Evolutionary conservation across 2,113 vertebrate genomes (phyloP).

Genomic region (Cariama cristata): DNA sequence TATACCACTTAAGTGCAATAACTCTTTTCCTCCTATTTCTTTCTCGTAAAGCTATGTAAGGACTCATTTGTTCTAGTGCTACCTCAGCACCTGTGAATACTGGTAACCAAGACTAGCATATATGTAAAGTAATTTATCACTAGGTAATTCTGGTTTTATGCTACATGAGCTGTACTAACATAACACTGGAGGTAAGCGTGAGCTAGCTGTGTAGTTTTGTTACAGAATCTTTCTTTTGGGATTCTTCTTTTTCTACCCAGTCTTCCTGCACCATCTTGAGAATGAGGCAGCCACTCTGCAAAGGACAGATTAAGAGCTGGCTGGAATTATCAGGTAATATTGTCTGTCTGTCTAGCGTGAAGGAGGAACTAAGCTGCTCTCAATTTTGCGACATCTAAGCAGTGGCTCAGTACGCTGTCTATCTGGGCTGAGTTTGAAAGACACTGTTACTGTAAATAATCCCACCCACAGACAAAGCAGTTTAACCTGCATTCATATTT

Average conservation of each 20-base stretch:
- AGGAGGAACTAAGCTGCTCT: not conserved
- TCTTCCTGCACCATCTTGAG: not conserved
- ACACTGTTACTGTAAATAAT: not conserved
- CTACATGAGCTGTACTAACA: accelerated
- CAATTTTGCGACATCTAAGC: not conserved
- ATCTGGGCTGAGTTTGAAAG: not conserved
- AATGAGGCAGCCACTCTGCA: not conserved
- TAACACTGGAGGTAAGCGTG: not conserved
- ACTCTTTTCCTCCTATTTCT: not conserved
- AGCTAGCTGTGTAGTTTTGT: not conserved
- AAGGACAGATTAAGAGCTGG: not conserved
- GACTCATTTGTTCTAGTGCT: accelerated
- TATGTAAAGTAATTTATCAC: not conserved
- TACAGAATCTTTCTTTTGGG: not conserved
- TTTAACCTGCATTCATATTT: not conserved
- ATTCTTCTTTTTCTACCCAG: not conserved
- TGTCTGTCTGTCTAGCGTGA: not conserved
- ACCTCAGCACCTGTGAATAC: not conserved
- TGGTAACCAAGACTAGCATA: not conserved
- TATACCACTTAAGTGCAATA: not conserved
- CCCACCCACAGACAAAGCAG: not conserved
- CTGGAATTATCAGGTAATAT: not conserved
- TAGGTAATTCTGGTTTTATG: not conserved
- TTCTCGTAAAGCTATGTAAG: not conserved
- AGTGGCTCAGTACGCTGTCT: not conserved